Base-by-base conservation (phyloP, 1,140 invertebrate genomes). In the Steinernema feltiae region DNA sequence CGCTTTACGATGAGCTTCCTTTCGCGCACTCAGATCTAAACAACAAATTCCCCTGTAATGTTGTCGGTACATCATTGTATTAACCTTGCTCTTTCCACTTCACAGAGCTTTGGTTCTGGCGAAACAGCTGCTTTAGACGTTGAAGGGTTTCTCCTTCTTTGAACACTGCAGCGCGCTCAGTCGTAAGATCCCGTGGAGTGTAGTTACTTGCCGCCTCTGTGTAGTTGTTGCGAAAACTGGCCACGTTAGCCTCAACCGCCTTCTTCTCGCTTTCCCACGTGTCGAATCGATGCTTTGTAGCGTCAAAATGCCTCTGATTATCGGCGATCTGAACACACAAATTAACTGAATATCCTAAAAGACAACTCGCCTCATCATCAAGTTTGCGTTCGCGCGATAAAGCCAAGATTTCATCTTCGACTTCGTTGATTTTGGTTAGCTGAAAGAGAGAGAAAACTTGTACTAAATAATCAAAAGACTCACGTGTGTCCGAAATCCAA, bases 291-390 rank as follows among this genome's bases (percentile, higher is more conserved):
- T n/a, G 41, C 3, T 70, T 7, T n/a, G 3, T 0, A 1, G 30
- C 0, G 21, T 30, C 17, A 70, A 24, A 30, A n/a, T 63, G 18
- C 21, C 41, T 29, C 0, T 17, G 72, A 48, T 75, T 73, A 29
- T 72, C 30, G 15, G 21, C 74, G n/a, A 72, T 15, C 27, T 75
- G 69, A 79, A 75, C 41, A 17, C 80, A 41, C 21, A 31, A 30
- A 41, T 77, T 30, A 18, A n/a, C n/a, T n/a, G 69, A 31, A 18
- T 82, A 85, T 89, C 76, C 71, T 35, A 69, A 7, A 46, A n/a
- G n/a, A 46, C n/a, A n/a, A 12, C 41, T 12, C n/a, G n/a, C 41
- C 41, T 46, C 41, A n/a, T 46, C 41, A n/a, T 46, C 41, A 7
- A 46, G 41, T 46, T 46, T 46, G 7, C 41, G 41, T n/a, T 46